A percentile compares a stretch with the other conserved stretches of the same genome.
Evolutionary conservation across 2,888 invertebrate genomes (phyloP).

Genomic region (Acronicta psi): DNA sequence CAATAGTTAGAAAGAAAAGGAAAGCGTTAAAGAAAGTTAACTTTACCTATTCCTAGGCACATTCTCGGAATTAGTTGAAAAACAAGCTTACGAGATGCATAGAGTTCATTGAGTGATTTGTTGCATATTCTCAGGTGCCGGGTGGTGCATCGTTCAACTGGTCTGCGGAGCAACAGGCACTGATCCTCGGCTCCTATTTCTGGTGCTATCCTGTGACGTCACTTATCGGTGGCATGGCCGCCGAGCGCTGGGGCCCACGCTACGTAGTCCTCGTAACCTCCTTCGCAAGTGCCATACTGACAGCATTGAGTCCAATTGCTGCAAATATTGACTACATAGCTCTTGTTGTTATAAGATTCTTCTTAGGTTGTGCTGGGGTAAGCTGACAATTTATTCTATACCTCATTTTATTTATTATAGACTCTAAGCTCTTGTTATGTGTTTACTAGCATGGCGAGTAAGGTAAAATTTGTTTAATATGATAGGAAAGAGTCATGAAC

Average conservation of each 20-base stretch:
- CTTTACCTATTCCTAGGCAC: background rate
- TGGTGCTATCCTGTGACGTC: slow-evolving; percentile 92
- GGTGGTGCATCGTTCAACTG: slow-evolving; percentile 84
- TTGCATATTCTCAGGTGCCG: slow-evolving; percentile 27
- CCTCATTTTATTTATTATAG: too few relatives aligned
- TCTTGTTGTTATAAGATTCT: slow-evolving; percentile 88
- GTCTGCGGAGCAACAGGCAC: slow-evolving; percentile 90
- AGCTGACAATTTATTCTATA: slow-evolving; percentile 64
- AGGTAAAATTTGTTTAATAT: too few relatives aligned
- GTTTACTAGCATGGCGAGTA: background rate
- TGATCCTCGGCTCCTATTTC: slow-evolving; percentile 91
- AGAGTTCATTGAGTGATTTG: background rate
- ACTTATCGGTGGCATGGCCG: slow-evolving; percentile 90
- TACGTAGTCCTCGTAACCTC: slow-evolving; percentile 88
- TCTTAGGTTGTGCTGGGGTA: slow-evolving; percentile 91
- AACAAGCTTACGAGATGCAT: background rate
- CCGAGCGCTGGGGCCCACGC: slow-evolving; percentile 91
- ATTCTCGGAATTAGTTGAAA: background rate
- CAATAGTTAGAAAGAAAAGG: background rate
- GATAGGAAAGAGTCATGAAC: too few relatives aligned
- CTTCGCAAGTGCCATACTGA: slow-evolving; percentile 86
- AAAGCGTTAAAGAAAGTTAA: slow-evolving; percentile 1
- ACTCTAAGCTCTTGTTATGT: background rate
- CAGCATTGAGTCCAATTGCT: slow-evolving; percentile 89
- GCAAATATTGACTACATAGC: slow-evolving; percentile 88